Evolutionary conservation across 2,113 vertebrate species (phyloP).

Genomic region (Pseudorectes ferrugineus): DNA sequence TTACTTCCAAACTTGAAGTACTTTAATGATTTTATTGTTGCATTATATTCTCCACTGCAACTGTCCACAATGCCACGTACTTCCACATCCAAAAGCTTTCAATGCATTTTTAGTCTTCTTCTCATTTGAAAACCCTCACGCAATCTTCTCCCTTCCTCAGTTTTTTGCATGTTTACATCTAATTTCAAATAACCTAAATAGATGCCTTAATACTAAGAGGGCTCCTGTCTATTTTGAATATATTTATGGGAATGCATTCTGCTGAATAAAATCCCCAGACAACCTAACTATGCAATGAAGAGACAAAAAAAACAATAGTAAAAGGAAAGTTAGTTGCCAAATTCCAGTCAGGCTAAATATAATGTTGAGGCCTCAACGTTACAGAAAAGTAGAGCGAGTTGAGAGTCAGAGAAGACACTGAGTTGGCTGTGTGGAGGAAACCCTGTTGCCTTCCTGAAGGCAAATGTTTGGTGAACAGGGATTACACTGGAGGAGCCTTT

Average conservation of each 20-base stretch:
- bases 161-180: conserved; percentile 13
- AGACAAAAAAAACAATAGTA: conserved; percentile 26
- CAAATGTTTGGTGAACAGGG: neutral
- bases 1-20: conserved; percentile 59
- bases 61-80: conserved; percentile 42
- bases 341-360: conserved; percentile 50
- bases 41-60: conserved; percentile 55
- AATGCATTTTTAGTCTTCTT: conserved; percentile 23
- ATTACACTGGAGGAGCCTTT: neutral
- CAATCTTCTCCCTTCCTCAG: neutral
- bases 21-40: conserved; percentile 65
- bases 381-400: neutral
- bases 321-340: conserved; percentile 40
- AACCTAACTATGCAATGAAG: conserved; percentile 8
- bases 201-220: conserved; percentile 5
- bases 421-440: neutral
- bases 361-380: neutral
- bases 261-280: conserved; percentile 59
- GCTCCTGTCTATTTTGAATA: conserved; percentile 34
- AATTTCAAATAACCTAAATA: conserved; percentile 29
- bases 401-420: neutral
- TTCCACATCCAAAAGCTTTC: conserved; percentile 53
- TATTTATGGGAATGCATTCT: conserved; percentile 52
- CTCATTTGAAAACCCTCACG: neutral
- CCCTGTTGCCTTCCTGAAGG: neutral